Evolutionary conservation across 2,888 invertebrate genomes (phyloP), one percentile per base, ranked within the genome.

Genomic region (Sipunculus nudus): DNA sequence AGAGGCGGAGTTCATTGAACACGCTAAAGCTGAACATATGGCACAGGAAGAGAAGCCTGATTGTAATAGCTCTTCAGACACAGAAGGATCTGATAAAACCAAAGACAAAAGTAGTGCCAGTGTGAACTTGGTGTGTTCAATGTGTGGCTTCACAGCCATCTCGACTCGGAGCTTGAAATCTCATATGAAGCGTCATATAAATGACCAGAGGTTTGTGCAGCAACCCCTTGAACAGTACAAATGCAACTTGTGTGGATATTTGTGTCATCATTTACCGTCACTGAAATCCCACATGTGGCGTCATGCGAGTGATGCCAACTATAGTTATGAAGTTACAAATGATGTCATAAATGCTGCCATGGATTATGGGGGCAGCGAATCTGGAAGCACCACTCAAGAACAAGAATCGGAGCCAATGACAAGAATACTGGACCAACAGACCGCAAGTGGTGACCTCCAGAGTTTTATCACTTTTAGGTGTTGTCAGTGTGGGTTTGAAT

Each of bases 221-320:
- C 81, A 81, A 67, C 82, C 80, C 0, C 68, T 82, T 47, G 82
- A 82, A 59, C 82, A 82, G 67, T 82, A 82, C 69, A 81, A 80
- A 61, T 82, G 82, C 67, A 78, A 79, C 53, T 63, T 82, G 16
- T 82, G 82, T 67, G 80, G 80, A 39, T 82, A 82, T 59, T 78
- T 81, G 4, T 82, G 82, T 61, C 81, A 82, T 63, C 82, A 82
- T 60, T 66, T 81, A 57, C 82, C 82, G 2, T 81, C 82, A 1
- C 70, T 82, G 23, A 82, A 82, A 63, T 80, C 80, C 1, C 82
- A 82, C 70, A 81, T 82, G 81, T 82, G 82, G 81, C 74, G 81
- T 1, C 82, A 82, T 66, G 79, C 81, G 21, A 76, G 76, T 47
- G 79, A 81, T 54, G 69, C 73, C 38, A 78, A 78, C 68, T 82